These are phyloP conservation scores for Pomatostomus ruficeps DNA, from an alignment of 2,113 vertebrate species.

Conservation along the genomic window DNA sequence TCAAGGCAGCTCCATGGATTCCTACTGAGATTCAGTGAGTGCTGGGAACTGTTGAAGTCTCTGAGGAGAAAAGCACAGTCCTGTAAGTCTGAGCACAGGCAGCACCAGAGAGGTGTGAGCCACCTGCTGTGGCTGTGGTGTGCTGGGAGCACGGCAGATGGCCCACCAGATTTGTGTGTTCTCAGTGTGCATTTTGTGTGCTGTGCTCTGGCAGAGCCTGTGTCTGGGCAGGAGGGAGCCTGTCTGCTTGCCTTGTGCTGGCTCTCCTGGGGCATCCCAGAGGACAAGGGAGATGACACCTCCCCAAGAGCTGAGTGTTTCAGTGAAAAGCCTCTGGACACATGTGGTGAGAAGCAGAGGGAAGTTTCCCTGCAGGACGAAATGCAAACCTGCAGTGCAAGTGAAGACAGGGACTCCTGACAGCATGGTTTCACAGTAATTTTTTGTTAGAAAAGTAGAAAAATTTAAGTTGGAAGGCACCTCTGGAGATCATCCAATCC, in stretches of 20 bases:
- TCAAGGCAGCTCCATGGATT: neutral
- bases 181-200: neutral
- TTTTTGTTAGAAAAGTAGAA: neutral
- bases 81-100: neutral
- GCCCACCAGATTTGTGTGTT: neutral
- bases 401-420: neutral
- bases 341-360: neutral
- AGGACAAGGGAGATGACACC: neutral
- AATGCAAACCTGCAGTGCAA: neutral
- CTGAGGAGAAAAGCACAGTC: neutral
- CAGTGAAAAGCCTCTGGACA: neutral
- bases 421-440: neutral
- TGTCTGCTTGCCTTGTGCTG: neutral
- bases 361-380: neutral
- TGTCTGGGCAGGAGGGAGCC: neutral
- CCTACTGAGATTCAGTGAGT: neutral
- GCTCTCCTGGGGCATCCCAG: neutral
- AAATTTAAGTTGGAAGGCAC: neutral
- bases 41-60: neutral
- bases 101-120: neutral
- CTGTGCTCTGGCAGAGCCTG: neutral
- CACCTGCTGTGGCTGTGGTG: fast-evolving
- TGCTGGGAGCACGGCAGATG: neutral
- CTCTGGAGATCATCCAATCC: slow-evolving; percentile 8
- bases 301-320: neutral